These are phyloP conservation scores for Hanleya hanleyi DNA, from an alignment of 2,888 invertebrate species.

Conservation along the genomic window DNA sequence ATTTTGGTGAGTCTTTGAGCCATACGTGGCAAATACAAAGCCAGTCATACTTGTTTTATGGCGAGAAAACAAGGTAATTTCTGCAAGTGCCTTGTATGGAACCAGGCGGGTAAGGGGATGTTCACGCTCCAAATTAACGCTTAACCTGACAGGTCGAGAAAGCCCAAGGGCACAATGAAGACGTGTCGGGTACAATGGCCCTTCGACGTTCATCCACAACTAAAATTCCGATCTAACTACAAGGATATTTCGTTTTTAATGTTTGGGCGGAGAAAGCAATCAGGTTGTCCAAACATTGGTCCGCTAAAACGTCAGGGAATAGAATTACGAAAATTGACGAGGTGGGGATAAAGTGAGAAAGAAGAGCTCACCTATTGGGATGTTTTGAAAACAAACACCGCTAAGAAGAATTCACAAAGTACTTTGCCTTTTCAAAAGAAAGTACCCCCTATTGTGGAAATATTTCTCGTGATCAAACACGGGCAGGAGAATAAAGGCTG, in stretches of 20 bases:
- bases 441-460: neutral
- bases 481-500: too few relatives aligned
- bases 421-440: neutral
- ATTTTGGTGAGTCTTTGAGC: too few relatives aligned
- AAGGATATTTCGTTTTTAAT: neutral
- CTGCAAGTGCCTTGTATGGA: too few relatives aligned
- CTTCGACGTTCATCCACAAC: neutral
- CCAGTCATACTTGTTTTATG: too few relatives aligned
- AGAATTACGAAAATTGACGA: neutral
- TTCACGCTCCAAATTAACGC: neutral
- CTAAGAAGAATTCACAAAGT: neutral
- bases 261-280: neutral
- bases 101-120: too few relatives aligned
- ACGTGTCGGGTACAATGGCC: neutral
- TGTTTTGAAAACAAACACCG: constrained; percentile 11
- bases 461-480: constrained; percentile 6
- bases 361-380: neutral
- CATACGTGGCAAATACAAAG: too few relatives aligned
- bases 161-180: neutral
- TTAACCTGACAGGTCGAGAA: neutral
- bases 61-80: too few relatives aligned
- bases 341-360: neutral
- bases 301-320: neutral
- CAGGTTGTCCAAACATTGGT: neutral
- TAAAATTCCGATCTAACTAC: neutral